phyloP scores from a whole-genome alignment of 1,140 invertebrate species.

The Psilanteris sp. region DNA sequence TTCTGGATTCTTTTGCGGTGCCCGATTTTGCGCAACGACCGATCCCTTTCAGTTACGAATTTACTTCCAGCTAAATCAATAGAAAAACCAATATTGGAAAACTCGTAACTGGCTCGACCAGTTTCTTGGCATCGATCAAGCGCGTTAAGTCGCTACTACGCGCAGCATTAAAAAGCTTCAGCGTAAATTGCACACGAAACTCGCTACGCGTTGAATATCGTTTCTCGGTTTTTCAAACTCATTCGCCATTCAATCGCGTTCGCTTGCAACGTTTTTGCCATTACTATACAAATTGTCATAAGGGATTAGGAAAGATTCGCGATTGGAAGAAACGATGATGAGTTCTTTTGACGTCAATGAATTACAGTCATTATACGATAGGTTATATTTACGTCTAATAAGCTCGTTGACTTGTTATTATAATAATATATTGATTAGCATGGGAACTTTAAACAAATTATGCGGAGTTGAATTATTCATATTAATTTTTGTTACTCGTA shows the following conservation, averaged over 20 bases:
- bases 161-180: slow-evolving; percentile 42
- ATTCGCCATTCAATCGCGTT: slow-evolving; percentile 2
- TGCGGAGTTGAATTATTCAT: too few species aligned
- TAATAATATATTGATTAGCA: too few species aligned
- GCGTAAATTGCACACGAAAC: slow-evolving; percentile 24
- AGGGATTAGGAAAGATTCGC: slow-evolving; percentile 5
- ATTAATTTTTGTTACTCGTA: too few species aligned
- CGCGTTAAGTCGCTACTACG: slow-evolving; percentile 47
- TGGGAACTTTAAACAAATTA: too few species aligned
- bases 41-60: slow-evolving; percentile 63
- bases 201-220: slow-evolving; percentile 25
- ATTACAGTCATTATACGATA: too few species aligned
- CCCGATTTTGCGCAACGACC: slow-evolving; percentile 53
- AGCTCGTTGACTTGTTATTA: too few species aligned
- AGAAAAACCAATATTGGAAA: slow-evolving; percentile 59
- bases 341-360: too few species aligned
- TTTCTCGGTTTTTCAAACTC: slow-evolving; percentile 31
- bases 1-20: slow-evolving; percentile 58
- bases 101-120: slow-evolving; percentile 58
- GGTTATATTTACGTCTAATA: too few species aligned
- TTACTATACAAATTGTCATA: slow-evolving; percentile 37
- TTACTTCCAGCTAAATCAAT: slow-evolving; percentile 60
- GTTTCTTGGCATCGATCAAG: slow-evolving; percentile 54
- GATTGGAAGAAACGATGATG: slow-evolving; percentile 6
- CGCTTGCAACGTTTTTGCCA: slow-evolving; percentile 26